Conservation (phyloP, 2,888 invertebrate species). For the Rhaphigaster nebulosa region DNA sequence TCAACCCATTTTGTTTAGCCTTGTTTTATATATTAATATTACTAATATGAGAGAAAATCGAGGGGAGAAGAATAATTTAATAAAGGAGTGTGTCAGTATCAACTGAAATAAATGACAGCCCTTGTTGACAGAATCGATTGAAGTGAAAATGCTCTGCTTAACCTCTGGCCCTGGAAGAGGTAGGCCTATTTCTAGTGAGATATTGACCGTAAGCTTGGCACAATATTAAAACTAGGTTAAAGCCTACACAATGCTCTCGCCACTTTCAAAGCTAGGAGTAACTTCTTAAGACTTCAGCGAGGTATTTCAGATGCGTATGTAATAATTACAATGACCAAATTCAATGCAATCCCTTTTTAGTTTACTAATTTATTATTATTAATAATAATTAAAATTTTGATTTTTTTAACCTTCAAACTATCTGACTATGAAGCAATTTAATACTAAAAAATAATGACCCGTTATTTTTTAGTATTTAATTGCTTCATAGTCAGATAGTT, state of each 20-base stretch:
- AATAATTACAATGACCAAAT: not conserved
- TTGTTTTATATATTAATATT: not conserved
- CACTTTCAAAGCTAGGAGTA: not conserved
- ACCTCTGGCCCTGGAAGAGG: not conserved
- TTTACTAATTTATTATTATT: no score
- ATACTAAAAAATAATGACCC: no score
- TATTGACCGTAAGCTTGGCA: not conserved
- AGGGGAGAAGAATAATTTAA: not conserved
- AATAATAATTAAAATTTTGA: no score
- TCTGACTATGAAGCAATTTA: no score
- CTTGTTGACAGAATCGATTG: conserved; percentile 8
- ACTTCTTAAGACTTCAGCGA: not conserved
- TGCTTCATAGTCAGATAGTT: no score
- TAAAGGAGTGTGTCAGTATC: not conserved
- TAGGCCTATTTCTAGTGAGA: conserved; percentile 1
- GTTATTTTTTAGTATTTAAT: no score
- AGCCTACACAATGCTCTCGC: not conserved
- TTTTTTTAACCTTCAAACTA: no score
- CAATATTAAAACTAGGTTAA: conserved; percentile 5
- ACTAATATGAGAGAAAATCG: not conserved
- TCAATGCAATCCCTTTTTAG: not conserved
- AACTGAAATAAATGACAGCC: not conserved
- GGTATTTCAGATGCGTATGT: not conserved
- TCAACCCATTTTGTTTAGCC: not conserved
- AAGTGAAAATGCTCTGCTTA: not conserved